These are phyloP conservation scores for Pantherophis guttatus DNA, from an alignment of 2,113 vertebrate genomes.

Conservation along the genomic window DNA sequence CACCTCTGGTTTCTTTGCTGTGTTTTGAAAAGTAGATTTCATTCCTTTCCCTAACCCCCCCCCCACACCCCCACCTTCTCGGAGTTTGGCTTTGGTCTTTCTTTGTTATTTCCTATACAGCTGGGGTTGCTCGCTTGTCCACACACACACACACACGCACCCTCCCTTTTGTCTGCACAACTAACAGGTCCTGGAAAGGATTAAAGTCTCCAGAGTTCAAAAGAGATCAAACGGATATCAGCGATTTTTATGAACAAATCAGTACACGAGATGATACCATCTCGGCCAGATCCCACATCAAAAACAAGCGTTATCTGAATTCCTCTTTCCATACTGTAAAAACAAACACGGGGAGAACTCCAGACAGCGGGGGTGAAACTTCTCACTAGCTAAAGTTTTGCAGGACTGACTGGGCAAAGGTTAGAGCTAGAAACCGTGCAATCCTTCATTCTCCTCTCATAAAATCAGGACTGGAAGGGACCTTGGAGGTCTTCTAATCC, in stretches of 20 bases:
- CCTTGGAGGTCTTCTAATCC: too few species aligned
- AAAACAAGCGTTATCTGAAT: conserved; percentile 7
- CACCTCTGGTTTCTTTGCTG: not conserved
- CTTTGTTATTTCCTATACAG: conserved; percentile 23
- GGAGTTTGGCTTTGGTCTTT: conserved; percentile 19
- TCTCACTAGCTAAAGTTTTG: conserved; percentile 7
- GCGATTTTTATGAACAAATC: conserved; percentile 15
- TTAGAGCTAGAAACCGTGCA: not conserved
- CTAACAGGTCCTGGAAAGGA: conserved; percentile 44
- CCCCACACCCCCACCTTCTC: not conserved
- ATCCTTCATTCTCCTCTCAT: not conserved
- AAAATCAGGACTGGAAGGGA: not conserved
- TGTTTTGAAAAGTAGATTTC: not conserved
- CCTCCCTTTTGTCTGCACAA: conserved; percentile 15
- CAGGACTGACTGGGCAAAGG: conserved; percentile 16
- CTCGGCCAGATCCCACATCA: conserved; percentile 39
- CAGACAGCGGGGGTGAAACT: conserved; percentile 11
- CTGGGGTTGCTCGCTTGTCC: conserved; percentile 19
- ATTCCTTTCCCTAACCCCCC: not conserved
- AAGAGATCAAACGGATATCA: conserved; percentile 36
- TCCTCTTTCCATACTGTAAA: conserved; percentile 8
- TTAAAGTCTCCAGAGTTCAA: conserved; percentile 39
- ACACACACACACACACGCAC: not conserved
- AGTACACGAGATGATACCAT: conserved; percentile 37
- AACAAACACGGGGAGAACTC: conserved; percentile 7